These are phyloP conservation scores for Coelopa frigida DNA, from an alignment of 1,140 invertebrate genomes.

Conservation along the genomic window DNA sequence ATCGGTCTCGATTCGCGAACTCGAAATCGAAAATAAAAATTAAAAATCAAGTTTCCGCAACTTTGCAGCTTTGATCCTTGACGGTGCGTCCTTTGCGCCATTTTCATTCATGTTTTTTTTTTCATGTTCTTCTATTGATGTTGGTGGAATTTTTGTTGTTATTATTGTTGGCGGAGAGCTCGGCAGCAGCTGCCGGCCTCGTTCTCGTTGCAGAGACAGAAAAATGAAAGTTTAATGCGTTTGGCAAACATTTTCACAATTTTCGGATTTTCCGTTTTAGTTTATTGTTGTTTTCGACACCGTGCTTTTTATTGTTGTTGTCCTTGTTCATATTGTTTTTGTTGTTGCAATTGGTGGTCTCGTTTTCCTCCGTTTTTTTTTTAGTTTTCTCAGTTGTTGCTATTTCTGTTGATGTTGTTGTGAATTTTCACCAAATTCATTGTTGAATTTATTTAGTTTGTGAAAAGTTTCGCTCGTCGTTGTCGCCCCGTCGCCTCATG, in stretches of 20 bases:
- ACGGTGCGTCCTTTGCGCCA: too few species aligned
- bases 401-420: slow-evolving; percentile 13
- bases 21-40: too few species aligned
- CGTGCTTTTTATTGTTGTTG: slow-evolving; percentile 2
- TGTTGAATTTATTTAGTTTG: slow-evolving; percentile 7
- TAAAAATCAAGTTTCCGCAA: too few species aligned
- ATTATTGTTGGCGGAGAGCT: too few species aligned
- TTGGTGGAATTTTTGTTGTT: too few species aligned
- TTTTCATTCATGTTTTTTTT: too few species aligned
- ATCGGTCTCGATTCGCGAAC: too few species aligned
- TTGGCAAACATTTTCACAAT: slow-evolving; percentile 42
- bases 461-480: not conserved
- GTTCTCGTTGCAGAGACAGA: slow-evolving; percentile 37
- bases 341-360: too few species aligned
- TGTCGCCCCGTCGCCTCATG: not conserved
- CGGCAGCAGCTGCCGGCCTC: slow-evolving; percentile 1
- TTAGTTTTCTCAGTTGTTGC: slow-evolving; percentile 10
- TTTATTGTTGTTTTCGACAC: slow-evolving; percentile 1
- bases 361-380: slow-evolving; percentile 7
- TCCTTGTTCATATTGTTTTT: slow-evolving; percentile 7
- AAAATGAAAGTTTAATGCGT: slow-evolving; percentile 45
- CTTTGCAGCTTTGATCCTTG: too few species aligned
- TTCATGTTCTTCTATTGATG: too few species aligned
- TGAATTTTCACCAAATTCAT: slow-evolving; percentile 21
- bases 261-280: slow-evolving; percentile 26